Evolutionary conservation across 2,888 invertebrate genomes (phyloP).

Genomic region (Exephanes ischioxanthus): DNA sequence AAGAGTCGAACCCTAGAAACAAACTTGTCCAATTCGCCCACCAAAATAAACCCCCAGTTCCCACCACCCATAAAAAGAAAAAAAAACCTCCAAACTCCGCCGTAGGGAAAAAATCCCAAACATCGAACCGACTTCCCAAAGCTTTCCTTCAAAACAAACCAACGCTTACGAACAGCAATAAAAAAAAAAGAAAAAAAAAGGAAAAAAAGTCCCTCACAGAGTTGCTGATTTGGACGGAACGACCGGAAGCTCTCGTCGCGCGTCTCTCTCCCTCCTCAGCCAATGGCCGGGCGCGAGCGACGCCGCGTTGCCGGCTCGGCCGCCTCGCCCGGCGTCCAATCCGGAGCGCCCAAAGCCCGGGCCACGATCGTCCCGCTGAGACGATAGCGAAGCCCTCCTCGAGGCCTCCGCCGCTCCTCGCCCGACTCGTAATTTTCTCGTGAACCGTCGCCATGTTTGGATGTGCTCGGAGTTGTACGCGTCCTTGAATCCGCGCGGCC

Average conservation of each 20-base stretch:
- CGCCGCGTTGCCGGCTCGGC: conserved; percentile 73
- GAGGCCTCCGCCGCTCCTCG: conserved; percentile 36
- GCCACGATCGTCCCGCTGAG: conserved; percentile 2
- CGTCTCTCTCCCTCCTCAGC: conserved; percentile 25
- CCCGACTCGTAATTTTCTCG: conserved; percentile 79
- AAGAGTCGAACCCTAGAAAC: too few species aligned
- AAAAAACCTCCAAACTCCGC: too few species aligned
- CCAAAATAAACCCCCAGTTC: too few species aligned
- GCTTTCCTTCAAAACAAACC: too few species aligned
- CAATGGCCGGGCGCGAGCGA: conserved; percentile 66
- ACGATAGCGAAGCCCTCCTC: neutral
- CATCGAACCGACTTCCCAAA: too few species aligned
- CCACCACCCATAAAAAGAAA: too few species aligned
- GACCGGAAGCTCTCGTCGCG: conserved; percentile 70
- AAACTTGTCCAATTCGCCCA: too few species aligned
- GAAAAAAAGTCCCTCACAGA: neutral
- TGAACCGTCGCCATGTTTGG: conserved; percentile 86
- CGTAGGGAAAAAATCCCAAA: too few species aligned
- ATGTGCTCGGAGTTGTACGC: conserved; percentile 80
- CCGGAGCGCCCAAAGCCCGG: neutral
- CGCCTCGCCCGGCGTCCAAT: conserved; percentile 70
- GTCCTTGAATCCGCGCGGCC: conserved; percentile 79
- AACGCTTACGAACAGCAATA: too few species aligned
- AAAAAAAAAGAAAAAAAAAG: neutral
- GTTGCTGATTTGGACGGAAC: conserved; percentile 77